A percentile compares a stretch with the other conserved stretches of the same genome.
phyloP scores from a whole-genome alignment of 1,140 invertebrate species.

The Onthophagus taurus region DNA sequence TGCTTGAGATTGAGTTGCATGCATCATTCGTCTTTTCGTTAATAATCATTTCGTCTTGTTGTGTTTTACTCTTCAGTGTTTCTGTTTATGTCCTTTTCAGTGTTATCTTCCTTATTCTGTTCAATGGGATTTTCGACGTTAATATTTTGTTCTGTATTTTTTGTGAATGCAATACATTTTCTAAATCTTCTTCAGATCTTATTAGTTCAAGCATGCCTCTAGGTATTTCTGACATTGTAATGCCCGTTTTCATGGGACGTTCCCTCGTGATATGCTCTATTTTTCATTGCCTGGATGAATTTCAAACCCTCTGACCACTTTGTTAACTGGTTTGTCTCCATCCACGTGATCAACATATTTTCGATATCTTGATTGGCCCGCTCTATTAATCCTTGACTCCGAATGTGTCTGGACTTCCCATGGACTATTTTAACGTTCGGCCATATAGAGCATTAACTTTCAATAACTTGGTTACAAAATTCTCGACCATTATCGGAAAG shows the following conservation, averaged over 20 bases:
- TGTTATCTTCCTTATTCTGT: constrained; percentile 3
- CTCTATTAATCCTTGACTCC: constrained; percentile 27
- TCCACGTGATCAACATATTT: constrained; percentile 32
- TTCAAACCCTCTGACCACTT: constrained; percentile 27
- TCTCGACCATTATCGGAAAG: constrained; percentile 37
- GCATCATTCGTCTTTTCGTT: constrained; percentile 10
- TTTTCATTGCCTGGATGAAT: constrained; percentile 30
- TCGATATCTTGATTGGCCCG: constrained; percentile 34
- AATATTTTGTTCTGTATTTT: constrained; percentile 5
- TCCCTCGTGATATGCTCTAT: constrained; percentile 21
- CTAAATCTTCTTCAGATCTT: constrained; percentile 12
- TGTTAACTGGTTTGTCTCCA: constrained; percentile 26
- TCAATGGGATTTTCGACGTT: too few relatives aligned
- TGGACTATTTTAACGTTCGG: constrained; percentile 27
- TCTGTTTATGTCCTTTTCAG: constrained; percentile 9
- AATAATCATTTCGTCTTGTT: constrained; percentile 11
- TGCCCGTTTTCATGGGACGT: too few relatives aligned
- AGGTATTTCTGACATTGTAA: constrained; percentile 16
- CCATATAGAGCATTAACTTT: constrained; percentile 31
- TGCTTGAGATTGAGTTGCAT: too few relatives aligned
- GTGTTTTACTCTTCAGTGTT: constrained; percentile 11
- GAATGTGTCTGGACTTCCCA: constrained; percentile 29
- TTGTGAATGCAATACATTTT: constrained; percentile 12
- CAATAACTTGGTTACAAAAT: constrained; percentile 34
- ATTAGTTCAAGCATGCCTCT: background rate